Base-by-base conservation (phyloP, 2,797 vertebrate genomes). In the Decapterus maruadsi region DNA sequence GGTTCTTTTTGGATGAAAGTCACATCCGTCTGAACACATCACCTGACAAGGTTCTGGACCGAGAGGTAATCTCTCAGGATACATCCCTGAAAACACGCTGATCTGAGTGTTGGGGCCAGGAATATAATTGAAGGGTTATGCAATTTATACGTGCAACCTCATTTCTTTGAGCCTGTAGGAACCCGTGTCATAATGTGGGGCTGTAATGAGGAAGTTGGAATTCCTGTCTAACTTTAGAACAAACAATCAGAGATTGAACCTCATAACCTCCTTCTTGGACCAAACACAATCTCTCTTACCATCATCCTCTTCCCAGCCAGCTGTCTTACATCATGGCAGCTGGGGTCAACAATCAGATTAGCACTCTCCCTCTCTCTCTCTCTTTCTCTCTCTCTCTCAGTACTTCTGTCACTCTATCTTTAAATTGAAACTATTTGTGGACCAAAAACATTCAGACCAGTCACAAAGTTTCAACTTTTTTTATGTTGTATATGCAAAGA, bases 1-100 rank as follows among this genome's bases (percentile, higher is more conserved):
- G 96, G 96, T 96, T 97, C 89, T 95, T 94, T 85, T 77, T 97
- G 86, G 96, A 97, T 0, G 93, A 93, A 0, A 91, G 88, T 76
- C 91, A 89, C 48, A 87, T 97, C 26, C 90, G 95, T 62, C 88
- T 97, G 60, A 96, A 96, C 62, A 61, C 91, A 8, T 94, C 95
- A 1, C 64, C 81, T 2, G 93, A 92, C n/a, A 92, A 87, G 56
- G 68, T 87, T 20, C 91, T 96, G 58, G 96, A 96, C 88, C 84
- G 94, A 5, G 96, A 97, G 95, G 95, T 95, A 92, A 75, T 20
- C 2, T 34, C 53, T 36, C 17, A 11, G 22, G n/a, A 60, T 10
- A 29, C 51, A 36, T 0, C 34, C 29, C 8, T 17, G 13, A 22
- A 55, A n/a, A 20, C n/a, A 16, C 6, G 9, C 19, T 64, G 46